These are phyloP conservation scores for Pocota personata DNA, from an alignment of 2,888 invertebrate species.

Conservation along the genomic window DNA sequence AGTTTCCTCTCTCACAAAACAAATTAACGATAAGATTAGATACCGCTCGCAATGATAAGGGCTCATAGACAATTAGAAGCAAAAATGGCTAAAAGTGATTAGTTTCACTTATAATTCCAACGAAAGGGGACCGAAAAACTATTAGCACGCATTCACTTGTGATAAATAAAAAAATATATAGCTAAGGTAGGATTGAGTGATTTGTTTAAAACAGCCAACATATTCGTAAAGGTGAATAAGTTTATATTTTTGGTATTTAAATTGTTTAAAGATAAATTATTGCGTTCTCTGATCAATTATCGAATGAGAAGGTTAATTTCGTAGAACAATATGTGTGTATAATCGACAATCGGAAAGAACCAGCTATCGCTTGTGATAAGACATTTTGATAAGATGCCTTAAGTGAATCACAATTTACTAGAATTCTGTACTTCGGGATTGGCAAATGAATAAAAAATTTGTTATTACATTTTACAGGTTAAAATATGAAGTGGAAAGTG, in stretches of 20 bases:
- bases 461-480: slow-evolving; percentile 29
- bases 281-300: not conserved
- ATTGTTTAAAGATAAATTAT: not conserved
- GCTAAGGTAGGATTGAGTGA: too few species aligned
- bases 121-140: not conserved
- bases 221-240: not conserved
- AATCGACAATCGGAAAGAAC: slow-evolving; percentile 32
- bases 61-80: not conserved
- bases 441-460: not conserved
- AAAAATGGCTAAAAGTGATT: slow-evolving; percentile 19
- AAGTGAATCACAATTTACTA: slow-evolving; percentile 54
- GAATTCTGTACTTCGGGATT: slow-evolving; percentile 6
- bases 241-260: not conserved
- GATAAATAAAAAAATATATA: not conserved
- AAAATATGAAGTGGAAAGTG: slow-evolving; percentile 45
- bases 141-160: not conserved
- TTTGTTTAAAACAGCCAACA: not conserved
- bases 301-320: not conserved
- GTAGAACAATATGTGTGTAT: slow-evolving; percentile 24
- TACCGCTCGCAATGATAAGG: slow-evolving; percentile 36
- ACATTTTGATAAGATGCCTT: slow-evolving; percentile 22
- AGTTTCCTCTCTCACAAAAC: not conserved
- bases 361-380: slow-evolving; percentile 36
- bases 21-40: slow-evolving; percentile 57
- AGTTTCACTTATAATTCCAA: slow-evolving; percentile 34